Evolutionary conservation across 2,113 vertebrate species (phyloP), one percentile per base, ranked within the genome.

Genomic region (Antechinus flavipes): DNA sequence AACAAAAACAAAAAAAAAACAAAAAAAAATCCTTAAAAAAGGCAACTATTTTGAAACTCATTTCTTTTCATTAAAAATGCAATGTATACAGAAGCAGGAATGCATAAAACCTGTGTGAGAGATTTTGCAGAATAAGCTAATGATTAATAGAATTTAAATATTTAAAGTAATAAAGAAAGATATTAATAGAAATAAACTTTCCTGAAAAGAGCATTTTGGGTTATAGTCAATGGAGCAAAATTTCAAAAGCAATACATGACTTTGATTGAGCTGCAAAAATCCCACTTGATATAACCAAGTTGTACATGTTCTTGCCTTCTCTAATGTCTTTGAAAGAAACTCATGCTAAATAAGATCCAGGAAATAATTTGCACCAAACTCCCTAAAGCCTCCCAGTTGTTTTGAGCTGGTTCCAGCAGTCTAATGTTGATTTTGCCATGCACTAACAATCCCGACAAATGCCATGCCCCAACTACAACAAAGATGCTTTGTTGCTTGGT

Each of bases 181-280:
- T 2, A 96, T 68, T 94, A 90, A 95, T 8, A 92, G 90, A 94
- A 97, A 93, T 84, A 90, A 94, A 90, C 92, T 7, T 97, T 93
- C 93, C 92, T 93, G 95, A 93, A 95, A 97, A 96, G 42, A 96
- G 25, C 0, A 0, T 95, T 95, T 96, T 90, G 42, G 4, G 52
- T 76, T 93, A 93, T 68, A 94, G 89, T 93, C 91, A 89, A 92
- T 94, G 94, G 50, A 56, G 93, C 96, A 35, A 97, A 96, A 76
- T 93, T 94, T 98, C 58, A 93, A 93, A 96, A 97, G 95, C 91
- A 24, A 94, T 93, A 91, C 35, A 90, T 12, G 94, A 92, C 0
- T 90, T 0, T 0, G 56, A 84, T 95, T 68, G 55, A 23, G 27
- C 93, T 54, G n/a, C 90, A 91, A 92, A 96, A 92, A 61, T 52